These are phyloP conservation scores for Nothobranchius furzeri DNA, from an alignment of 2,113 vertebrate genomes.

Conservation along the genomic window DNA sequence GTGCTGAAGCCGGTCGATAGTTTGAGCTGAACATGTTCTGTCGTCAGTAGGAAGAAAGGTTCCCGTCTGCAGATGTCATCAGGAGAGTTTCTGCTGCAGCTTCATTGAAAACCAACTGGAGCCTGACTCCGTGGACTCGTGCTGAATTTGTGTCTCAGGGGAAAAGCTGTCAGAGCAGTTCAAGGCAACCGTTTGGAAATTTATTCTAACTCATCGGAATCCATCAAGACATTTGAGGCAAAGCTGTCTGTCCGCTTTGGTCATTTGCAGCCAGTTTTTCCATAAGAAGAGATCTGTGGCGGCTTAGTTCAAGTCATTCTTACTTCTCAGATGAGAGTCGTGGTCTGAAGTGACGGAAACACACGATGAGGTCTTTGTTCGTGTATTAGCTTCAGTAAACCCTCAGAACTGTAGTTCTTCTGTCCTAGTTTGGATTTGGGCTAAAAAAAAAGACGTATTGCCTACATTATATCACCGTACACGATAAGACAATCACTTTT, in stretches of 20 bases:
- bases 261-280: constrained; percentile 18
- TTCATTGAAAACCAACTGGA: constrained; percentile 56
- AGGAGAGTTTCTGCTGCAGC: constrained; percentile 43
- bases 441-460: no score
- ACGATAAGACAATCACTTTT: no score
- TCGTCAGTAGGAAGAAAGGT: constrained; percentile 24
- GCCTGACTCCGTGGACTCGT: constrained; percentile 53
- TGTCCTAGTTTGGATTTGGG: no score
- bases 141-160: constrained; percentile 53
- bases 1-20: constrained; percentile 1
- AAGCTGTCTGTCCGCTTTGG: constrained; percentile 19
- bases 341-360: no score
- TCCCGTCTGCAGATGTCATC: constrained; percentile 43
- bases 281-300: neutral
- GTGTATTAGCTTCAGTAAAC: no score
- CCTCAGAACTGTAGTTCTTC: no score
- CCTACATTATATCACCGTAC: no score
- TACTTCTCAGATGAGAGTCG: no score
- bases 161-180: constrained; percentile 63
- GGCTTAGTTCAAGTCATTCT: constrained; percentile 3
- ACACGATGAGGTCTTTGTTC: no score
- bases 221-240: constrained; percentile 35
- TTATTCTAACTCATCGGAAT: constrained; percentile 40
- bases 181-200: constrained; percentile 48
- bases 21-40: neutral